phyloP scores from a whole-genome alignment of 2,888 invertebrate genomes.

The Pandemis cinnamomeana region DNA sequence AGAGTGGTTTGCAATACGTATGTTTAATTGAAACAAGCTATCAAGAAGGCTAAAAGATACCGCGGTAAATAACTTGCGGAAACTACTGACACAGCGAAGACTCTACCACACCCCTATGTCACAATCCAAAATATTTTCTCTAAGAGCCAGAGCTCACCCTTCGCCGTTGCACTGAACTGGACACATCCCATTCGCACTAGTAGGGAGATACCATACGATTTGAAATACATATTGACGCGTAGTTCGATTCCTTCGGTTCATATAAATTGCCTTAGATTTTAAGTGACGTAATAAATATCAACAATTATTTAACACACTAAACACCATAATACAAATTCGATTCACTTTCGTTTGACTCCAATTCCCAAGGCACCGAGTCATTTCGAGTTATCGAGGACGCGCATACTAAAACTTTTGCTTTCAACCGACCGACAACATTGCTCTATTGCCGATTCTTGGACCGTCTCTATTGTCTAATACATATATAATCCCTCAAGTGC shows the following conservation, averaged over 20 bases:
- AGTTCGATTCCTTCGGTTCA: neutral
- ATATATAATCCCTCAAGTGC: neutral
- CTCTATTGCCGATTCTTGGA: conserved; percentile 45
- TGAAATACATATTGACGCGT: neutral
- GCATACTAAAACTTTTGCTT: conserved; percentile 65
- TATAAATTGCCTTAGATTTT: neutral
- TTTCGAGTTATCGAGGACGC: conserved; percentile 70
- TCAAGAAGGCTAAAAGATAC: neutral
- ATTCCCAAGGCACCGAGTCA: conserved; percentile 69
- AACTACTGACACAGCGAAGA: neutral
- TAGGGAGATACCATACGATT: neutral
- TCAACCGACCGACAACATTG: conserved; percentile 56
- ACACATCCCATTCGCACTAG: neutral
- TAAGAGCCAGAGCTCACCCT: neutral
- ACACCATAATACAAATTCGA: conserved; percentile 58
- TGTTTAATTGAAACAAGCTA: neutral
- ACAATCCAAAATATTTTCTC: neutral
- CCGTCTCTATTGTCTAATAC: conserved; percentile 5
- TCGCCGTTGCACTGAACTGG: neutral
- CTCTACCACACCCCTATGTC: neutral
- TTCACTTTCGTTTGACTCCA: conserved; percentile 76
- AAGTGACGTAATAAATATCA: neutral
- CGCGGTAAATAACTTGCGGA: neutral
- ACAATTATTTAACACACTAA: conserved; percentile 35
- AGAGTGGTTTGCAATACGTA: neutral